phyloP scores from a whole-genome alignment of 2,888 invertebrate species.

The Resseliella maxima region DNA sequence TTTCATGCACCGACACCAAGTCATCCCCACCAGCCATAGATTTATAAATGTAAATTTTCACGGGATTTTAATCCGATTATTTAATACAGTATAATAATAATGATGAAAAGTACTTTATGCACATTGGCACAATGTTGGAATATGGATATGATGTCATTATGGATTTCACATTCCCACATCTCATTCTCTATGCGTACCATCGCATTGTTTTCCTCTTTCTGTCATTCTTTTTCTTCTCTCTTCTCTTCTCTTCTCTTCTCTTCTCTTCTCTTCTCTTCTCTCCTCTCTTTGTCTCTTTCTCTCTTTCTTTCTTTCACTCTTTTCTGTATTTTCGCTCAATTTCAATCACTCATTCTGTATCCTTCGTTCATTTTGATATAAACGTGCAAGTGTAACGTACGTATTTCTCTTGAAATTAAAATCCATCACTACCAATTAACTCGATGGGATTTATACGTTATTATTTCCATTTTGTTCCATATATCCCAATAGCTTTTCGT shows the following conservation, averaged over 20 bases:
- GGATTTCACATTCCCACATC: not conserved
- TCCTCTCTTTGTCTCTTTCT: too few relatives aligned
- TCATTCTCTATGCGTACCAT: not conserved
- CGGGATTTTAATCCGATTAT: constrained; percentile 38
- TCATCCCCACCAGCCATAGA: constrained; percentile 9
- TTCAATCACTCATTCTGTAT: not conserved
- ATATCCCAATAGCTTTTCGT: not conserved
- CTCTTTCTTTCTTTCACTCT: not conserved
- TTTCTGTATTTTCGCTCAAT: not conserved
- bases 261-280: not conserved
- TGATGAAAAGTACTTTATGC: constrained; percentile 34
- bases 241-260: too few relatives aligned
- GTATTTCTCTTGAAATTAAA: not conserved
- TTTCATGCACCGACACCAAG: constrained; percentile 7
- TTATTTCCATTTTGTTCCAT: not conserved
- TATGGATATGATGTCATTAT: not conserved
- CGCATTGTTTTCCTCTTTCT: too few relatives aligned
- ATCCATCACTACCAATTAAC: constrained; percentile 34
- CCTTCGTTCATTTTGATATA: not conserved
- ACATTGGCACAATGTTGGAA: constrained; percentile 28
- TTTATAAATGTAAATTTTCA: constrained; percentile 33
- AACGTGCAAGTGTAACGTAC: not conserved
- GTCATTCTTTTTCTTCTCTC: too few relatives aligned
- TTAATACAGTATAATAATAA: constrained; percentile 38
- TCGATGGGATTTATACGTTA: constrained; percentile 3